phyloP scores from a whole-genome alignment of 1,140 invertebrate species.

The Riptortus pedestris region DNA sequence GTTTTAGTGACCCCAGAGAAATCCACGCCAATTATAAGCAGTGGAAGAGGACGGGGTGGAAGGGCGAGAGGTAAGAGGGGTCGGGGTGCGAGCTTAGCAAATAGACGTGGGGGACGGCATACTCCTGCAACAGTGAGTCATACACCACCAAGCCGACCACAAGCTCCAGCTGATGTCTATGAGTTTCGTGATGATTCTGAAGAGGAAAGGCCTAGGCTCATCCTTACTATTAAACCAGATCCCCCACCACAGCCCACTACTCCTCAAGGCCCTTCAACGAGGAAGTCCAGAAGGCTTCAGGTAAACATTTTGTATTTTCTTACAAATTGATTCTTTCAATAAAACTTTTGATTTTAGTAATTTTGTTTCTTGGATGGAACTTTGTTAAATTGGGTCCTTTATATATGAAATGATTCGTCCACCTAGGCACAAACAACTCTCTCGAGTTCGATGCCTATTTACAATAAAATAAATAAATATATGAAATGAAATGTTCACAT shows the following conservation, averaged over 20 bases:
- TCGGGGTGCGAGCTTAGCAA: slow-evolving; percentile 36
- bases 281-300: slow-evolving; percentile 65
- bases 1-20: neutral
- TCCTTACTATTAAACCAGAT: slow-evolving; percentile 60
- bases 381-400: too few species aligned
- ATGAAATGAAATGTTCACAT: too few species aligned
- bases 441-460: too few species aligned
- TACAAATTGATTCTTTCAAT: neutral
- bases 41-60: slow-evolving; percentile 31
- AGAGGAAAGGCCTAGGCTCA: slow-evolving; percentile 60
- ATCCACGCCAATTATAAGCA: neutral
- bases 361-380: too few species aligned
- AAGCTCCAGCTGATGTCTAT: slow-evolving; percentile 58
- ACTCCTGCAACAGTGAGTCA: slow-evolving; percentile 39
- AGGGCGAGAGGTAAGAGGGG: slow-evolving; percentile 33
- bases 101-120: slow-evolving; percentile 38
- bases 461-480: too few species aligned
- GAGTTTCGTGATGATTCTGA: slow-evolving; percentile 76
- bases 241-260: slow-evolving; percentile 34
- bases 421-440: too few species aligned
- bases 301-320: slow-evolving; percentile 25
- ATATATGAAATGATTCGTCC: too few species aligned
- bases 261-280: slow-evolving; percentile 29
- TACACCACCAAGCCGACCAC: slow-evolving; percentile 32
- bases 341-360: too few species aligned